These are phyloP conservation scores for Sminthurides aquaticus DNA, from an alignment of 2,888 invertebrate species.

Conservation along the genomic window DNA sequence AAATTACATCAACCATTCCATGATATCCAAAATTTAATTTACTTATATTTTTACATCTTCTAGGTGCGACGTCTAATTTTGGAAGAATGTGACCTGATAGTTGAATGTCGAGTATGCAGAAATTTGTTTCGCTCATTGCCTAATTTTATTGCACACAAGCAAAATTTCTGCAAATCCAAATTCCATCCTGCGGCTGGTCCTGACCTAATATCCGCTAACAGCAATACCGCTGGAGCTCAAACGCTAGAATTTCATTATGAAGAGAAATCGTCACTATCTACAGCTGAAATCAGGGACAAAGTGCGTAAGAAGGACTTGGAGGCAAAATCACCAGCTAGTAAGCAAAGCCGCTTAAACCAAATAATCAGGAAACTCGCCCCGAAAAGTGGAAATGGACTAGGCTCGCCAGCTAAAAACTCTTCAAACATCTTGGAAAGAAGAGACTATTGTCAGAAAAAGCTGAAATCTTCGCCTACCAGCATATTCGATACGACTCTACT, in stretches of 20 bases:
- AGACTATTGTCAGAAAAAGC: not conserved
- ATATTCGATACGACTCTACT: too few relatives aligned
- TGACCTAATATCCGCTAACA: constrained; percentile 8
- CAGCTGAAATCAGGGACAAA: not conserved
- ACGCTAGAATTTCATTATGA: constrained; percentile 17
- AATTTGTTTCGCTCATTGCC: constrained; percentile 78
- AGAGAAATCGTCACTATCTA: not conserved
- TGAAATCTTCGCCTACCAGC: not conserved
- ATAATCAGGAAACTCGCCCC: not conserved
- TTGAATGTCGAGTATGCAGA: constrained; percentile 80
- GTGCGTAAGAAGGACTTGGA: not conserved
- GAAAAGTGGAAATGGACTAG: not conserved
- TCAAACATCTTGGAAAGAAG: not conserved
- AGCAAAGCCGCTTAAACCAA: not conserved
- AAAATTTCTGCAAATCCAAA: constrained; percentile 62
- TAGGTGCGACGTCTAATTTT: constrained; percentile 66
- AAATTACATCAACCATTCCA: not conserved
- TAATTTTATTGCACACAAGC: constrained; percentile 83
- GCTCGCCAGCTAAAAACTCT: not conserved
- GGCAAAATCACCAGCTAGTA: not conserved
- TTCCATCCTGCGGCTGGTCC: constrained; percentile 27
- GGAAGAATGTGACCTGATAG: constrained; percentile 78
- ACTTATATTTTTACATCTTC: constrained; percentile 39
- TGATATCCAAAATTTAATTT: not conserved
- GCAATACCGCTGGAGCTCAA: constrained; percentile 3